These are phyloP conservation scores for Allygus modestus DNA, from an alignment of 2,888 invertebrate genomes.

Conservation along the genomic window DNA sequence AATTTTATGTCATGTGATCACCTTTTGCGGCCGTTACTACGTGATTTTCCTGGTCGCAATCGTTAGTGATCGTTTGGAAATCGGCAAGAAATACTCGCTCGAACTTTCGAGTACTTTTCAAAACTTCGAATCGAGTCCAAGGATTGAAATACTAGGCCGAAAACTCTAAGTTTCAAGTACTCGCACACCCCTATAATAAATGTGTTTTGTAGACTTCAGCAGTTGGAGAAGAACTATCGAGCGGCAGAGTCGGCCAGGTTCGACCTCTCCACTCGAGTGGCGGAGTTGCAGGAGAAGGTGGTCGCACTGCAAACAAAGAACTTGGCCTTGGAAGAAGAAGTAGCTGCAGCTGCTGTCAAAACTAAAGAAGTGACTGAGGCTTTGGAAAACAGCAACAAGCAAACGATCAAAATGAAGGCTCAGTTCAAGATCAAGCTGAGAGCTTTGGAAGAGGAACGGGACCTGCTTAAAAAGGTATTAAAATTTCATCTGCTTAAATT, in stretches of 20 bases:
- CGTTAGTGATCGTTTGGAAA: too few relatives aligned
- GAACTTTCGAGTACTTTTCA: too few relatives aligned
- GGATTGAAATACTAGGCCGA: too few relatives aligned
- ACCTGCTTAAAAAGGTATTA: conserved; percentile 74
- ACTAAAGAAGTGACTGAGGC: conserved; percentile 80
- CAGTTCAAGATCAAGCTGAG: conserved; percentile 85
- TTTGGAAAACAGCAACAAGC: conserved; percentile 86
- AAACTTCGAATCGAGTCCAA: too few relatives aligned
- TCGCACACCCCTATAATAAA: too few relatives aligned
- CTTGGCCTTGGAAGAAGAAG: conserved; percentile 77
- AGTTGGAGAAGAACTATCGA: conserved; percentile 70
- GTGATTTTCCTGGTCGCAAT: too few relatives aligned
- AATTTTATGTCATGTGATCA: too few relatives aligned
- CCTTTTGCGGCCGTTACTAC: too few relatives aligned
- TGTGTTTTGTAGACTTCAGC: conserved; percentile 62
- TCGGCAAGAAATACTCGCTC: too few relatives aligned
- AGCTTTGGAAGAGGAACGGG: conserved; percentile 84
- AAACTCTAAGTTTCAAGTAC: too few relatives aligned
- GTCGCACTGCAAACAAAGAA: conserved; percentile 74
- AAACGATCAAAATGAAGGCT: conserved; percentile 86
- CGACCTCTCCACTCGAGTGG: conserved; percentile 72
- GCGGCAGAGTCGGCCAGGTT: conserved; percentile 71
- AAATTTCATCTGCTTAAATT: too few relatives aligned
- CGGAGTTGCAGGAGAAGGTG: conserved; percentile 71
- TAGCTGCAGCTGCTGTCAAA: conserved; percentile 75